Base-by-base conservation (phyloP, 23 tunicate genomes). In the Phallusia fumigata region DNA sequence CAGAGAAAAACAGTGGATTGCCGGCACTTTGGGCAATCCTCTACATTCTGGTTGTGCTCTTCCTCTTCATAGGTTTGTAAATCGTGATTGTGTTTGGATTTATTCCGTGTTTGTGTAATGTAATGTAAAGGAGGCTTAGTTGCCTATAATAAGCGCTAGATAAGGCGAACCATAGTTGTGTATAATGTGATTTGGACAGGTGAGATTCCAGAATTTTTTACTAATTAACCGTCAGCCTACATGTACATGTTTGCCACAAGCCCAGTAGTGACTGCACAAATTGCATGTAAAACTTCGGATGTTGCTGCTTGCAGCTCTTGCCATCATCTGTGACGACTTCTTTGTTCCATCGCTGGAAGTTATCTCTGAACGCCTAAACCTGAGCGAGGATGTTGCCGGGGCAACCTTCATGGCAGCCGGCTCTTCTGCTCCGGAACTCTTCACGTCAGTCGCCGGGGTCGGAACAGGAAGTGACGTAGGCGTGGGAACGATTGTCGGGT, bases 381-480 rank as follows among this genome's bases (percentile, higher is more conserved):
- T 95, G 19, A 90, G 95, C 84, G 95, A 95, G 74, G 99, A 95
- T 74, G 99, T 95, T 30, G 95, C 99, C 16, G 99, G 99, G 6
- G 99, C 99, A 8, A 95, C 99, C 19, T 95, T 95, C 69, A 95
- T 95, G 99, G 99, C 99, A 15, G 99, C 99, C 0, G 99, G 99
- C 18, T 90, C 95, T 0, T 95, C 99, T 28, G 99, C 99, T 0
- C 99, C 99, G 31, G 99, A 95, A 47, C 88, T 95, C 24, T 95
- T 95, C 76, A 90, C 92, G 31, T 90, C 99, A 0, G 53, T 95
- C 33, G 95, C 95, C 34, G 95, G 99, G 10, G 86, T 87, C 69
- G 93, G 93, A 65, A 80, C 87, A n/a, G 98, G 92, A 78, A 93
- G 98, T 79, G 99, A 95, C 86, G 99, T 95, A 16, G 99, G 99